Evolutionary conservation across 1,140 invertebrate genomes (phyloP).

Genomic region (Drosophila persimilis): DNA sequence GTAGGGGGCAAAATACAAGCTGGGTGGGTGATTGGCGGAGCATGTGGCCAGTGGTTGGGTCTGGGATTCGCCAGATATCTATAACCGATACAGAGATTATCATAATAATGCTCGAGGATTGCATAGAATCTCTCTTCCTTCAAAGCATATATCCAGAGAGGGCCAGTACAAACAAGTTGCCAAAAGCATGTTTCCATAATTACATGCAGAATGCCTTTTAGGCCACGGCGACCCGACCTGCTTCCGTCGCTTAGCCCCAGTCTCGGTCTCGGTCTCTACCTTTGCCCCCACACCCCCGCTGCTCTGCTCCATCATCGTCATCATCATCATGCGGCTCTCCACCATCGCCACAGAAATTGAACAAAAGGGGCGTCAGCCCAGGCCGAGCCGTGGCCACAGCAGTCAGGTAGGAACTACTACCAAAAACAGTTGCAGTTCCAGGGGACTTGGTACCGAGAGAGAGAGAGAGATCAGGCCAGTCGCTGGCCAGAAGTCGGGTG

Average conservation of each 20-base stretch:
- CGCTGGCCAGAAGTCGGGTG: slow-evolving; percentile 28
- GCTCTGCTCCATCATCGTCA: slow-evolving; percentile 12
- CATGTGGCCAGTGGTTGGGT: slow-evolving; percentile 8
- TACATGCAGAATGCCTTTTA: slow-evolving; percentile 76
- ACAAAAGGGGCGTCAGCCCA: slow-evolving; percentile 67
- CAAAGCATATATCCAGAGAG: neutral
- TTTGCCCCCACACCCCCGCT: slow-evolving; percentile 33
- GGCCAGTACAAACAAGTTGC: slow-evolving; percentile 41
- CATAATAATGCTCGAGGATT: too few relatives aligned
- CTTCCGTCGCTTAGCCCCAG: slow-evolving; percentile 55
- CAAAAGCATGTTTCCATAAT: slow-evolving; percentile 82
- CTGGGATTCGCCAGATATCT: neutral
- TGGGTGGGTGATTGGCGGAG: slow-evolving; percentile 38
- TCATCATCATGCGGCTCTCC: slow-evolving; percentile 31
- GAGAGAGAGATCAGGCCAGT: slow-evolving; percentile 3
- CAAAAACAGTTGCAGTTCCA: slow-evolving; percentile 75
- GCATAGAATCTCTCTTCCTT: too few relatives aligned
- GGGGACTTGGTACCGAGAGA: neutral
- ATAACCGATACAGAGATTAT: too few relatives aligned
- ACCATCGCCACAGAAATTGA: slow-evolving; percentile 57
- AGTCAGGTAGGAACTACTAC: slow-evolving; percentile 51
- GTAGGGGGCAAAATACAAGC: neutral
- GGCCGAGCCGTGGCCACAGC: slow-evolving; percentile 10
- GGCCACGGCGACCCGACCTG: slow-evolving; percentile 29
- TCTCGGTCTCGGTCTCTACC: slow-evolving; percentile 6